Conservation (phyloP, 2,797 vertebrate species). For the Mergus octosetaceus region DNA sequence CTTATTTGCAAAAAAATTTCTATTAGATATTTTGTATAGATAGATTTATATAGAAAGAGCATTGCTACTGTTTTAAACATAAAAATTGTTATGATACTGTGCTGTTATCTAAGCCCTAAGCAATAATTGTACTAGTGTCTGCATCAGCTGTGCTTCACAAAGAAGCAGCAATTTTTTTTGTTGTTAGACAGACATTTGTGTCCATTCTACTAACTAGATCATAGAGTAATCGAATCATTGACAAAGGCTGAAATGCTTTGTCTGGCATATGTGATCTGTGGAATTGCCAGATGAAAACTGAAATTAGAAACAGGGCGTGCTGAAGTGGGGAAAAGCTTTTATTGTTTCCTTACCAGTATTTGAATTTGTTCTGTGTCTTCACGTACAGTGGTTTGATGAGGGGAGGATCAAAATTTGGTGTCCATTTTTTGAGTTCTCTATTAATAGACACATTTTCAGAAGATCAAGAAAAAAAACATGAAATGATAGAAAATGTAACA, state of each 20-base stretch:
- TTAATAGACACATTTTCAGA: neutral
- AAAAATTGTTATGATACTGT: neutral
- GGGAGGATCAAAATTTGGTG: neutral
- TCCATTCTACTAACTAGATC: constrained; percentile 66
- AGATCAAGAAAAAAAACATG: accelerated
- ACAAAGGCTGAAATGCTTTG: constrained; percentile 44
- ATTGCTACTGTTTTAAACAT: neutral
- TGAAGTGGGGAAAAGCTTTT: constrained; percentile 30
- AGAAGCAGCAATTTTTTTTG: neutral
- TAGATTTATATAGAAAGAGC: neutral
- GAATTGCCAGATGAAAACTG: constrained; percentile 40
- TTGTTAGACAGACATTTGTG: constrained; percentile 52
- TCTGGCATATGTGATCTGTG: constrained; percentile 31
- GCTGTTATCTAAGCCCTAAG: neutral
- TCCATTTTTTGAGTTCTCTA: accelerated
- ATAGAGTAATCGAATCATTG: constrained; percentile 65
- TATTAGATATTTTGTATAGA: neutral
- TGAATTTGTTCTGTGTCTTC: neutral
- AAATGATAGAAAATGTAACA: neutral
- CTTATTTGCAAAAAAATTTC: neutral
- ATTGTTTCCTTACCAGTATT: neutral
- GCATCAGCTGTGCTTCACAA: constrained; percentile 7
- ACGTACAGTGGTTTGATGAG: neutral
- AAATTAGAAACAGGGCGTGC: neutral
- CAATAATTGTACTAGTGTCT: neutral